phyloP scores from a whole-genome alignment of 2,888 invertebrate genomes.

The Erynnis tages region DNA sequence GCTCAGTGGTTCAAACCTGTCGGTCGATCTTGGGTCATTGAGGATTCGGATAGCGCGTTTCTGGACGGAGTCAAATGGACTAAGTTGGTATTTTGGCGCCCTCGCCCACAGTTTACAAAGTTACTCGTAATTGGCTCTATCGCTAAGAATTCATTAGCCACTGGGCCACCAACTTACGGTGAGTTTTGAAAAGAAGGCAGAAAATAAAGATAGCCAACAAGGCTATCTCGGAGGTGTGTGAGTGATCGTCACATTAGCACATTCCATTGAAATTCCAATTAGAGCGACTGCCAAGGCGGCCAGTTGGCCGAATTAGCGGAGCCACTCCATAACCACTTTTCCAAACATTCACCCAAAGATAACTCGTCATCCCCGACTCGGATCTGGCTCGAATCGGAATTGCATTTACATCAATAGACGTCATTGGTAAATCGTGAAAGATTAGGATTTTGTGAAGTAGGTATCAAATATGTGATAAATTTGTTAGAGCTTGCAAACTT shows the following conservation, averaged over 20 bases:
- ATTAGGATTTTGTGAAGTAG: too few species aligned
- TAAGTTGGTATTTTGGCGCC: neutral
- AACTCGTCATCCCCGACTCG: neutral
- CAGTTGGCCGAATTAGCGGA: constrained; percentile 18
- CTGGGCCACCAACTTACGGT: too few species aligned
- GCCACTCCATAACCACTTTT: neutral
- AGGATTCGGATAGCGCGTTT: neutral
- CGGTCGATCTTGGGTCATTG: neutral
- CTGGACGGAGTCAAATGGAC: neutral
- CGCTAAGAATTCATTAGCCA: too few species aligned
- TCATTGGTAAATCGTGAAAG: too few species aligned
- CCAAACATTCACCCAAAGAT: neutral
- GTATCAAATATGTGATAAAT: too few species aligned
- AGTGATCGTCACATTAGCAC: constrained; percentile 6
- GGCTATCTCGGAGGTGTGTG: neutral
- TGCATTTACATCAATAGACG: neutral
- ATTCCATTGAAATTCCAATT: neutral
- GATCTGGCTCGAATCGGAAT: constrained; percentile 11
- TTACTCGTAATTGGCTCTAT: too few species aligned
- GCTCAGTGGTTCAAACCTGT: neutral
- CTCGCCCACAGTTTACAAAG: too few species aligned
- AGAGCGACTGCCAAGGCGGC: neutral
- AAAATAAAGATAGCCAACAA: too few species aligned
- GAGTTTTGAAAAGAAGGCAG: too few species aligned
- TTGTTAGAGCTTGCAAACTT: too few species aligned